Conservation (phyloP, 1,140 invertebrate genomes). For the silkworm (Bombyx mori) region ASM3026992v2 NC_085126.1:6107001-6107500, state of each 20-base stretch:
- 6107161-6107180: background rate
- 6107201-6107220: conserved; percentile 1
- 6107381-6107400: conserved; percentile 6
- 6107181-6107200: background rate
- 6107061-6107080: background rate
- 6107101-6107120: background rate
- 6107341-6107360: conserved; percentile 6
- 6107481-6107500: background rate
- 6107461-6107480: background rate
- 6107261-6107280: conserved; percentile 2
- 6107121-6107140: conserved; percentile 2
- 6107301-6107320: background rate
- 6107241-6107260: conserved; percentile 2
- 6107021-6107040: background rate
- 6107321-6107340: conserved; percentile 4
- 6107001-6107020: background rate
- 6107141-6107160: background rate
- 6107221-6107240: background rate
- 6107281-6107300: conserved; percentile 2
- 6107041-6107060: background rate
- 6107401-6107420: background rate
- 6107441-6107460: background rate
- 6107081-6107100: conserved; percentile 4
- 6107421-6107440: background rate
- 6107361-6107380: background rate